Evolutionary conservation across 1,140 invertebrate genomes (phyloP).

Genomic region (Hirudo medicinalis): DNA sequence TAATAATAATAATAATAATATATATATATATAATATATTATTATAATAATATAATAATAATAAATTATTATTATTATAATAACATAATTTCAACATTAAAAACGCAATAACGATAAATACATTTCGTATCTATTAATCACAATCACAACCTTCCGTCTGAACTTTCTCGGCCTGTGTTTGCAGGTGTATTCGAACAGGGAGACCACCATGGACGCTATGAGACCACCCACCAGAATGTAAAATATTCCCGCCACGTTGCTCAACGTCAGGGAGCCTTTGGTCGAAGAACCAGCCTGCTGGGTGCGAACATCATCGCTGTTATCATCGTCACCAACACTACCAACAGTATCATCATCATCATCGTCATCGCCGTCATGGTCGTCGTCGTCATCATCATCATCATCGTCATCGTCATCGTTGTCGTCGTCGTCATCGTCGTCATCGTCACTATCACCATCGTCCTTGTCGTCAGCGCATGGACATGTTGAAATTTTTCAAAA

Average conservation of each 20-base stretch:
- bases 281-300: slow-evolving; percentile 48
- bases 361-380: too few species aligned
- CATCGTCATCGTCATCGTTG: too few species aligned
- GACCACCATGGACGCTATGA: slow-evolving; percentile 73
- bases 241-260: slow-evolving; percentile 96
- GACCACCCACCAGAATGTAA: slow-evolving; percentile 85
- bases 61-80: neutral
- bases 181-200: slow-evolving; percentile 71
- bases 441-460: too few species aligned
- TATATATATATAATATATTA: too few species aligned
- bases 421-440: too few species aligned
- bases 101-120: too few species aligned
- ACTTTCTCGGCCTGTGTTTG: slow-evolving; percentile 18
- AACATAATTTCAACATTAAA: neutral
- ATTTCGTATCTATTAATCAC: too few species aligned
- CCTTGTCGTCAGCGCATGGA: too few species aligned
- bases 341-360: neutral
- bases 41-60: neutral
- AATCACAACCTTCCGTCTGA: neutral
- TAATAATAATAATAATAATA: neutral
- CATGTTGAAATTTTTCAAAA: too few species aligned
- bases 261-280: slow-evolving; percentile 75
- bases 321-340: neutral
- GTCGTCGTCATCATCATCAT: too few species aligned
- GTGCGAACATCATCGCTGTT: neutral